Evolutionary conservation across 2,113 vertebrate species (phyloP).

Genomic region (Rhabdornis inornatus): DNA sequence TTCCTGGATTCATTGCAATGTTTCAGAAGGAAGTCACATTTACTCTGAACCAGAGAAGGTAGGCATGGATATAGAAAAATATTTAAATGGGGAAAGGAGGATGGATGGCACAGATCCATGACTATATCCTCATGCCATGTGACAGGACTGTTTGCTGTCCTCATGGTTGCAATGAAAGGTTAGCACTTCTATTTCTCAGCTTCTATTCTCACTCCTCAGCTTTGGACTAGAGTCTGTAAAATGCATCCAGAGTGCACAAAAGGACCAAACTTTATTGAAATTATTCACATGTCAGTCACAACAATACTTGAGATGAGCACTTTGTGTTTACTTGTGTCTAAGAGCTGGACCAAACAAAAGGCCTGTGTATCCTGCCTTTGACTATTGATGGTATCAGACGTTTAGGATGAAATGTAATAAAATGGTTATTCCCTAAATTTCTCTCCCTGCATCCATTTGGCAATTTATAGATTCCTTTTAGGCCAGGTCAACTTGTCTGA

Average conservation of each 20-base stretch:
- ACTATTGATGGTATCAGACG: background rate
- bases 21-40: background rate
- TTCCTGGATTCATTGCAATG: background rate
- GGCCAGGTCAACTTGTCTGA: accelerated
- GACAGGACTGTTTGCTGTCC: background rate
- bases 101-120: background rate
- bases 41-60: background rate
- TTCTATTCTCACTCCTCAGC: background rate
- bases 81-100: background rate
- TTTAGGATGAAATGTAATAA: background rate
- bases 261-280: background rate
- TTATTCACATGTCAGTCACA: background rate
- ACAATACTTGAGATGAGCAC: background rate
- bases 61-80: background rate
- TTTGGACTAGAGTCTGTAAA: background rate
- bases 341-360: background rate
- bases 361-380: background rate
- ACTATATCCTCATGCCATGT: background rate
- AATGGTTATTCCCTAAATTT: background rate
- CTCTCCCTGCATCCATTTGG: background rate
- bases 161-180: background rate
- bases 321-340: background rate
- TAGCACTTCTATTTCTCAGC: background rate
- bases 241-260: background rate
- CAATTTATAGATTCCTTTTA: background rate